Percentiles rank a stretch among this genome's conserved stretches.
Conservation (phyloP, 2,888 invertebrate genomes). For the Apodemia hepburni region DNA sequence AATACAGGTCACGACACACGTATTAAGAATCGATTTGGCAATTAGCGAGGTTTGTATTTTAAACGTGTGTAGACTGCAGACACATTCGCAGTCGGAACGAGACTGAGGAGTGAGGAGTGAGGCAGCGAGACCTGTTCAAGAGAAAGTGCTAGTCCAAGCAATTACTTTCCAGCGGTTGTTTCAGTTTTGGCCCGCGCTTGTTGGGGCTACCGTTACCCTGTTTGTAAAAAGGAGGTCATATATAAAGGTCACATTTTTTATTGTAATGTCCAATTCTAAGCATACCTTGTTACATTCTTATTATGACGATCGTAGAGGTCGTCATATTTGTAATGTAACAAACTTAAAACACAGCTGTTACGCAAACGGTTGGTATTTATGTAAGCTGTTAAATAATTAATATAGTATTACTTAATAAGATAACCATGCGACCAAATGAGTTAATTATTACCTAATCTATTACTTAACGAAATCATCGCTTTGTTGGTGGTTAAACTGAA, state of each 20-base stretch:
- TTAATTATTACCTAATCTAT: slow-evolving; percentile 1
- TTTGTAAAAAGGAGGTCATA: slow-evolving; percentile 28
- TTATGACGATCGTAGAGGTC: neutral
- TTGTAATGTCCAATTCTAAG: neutral
- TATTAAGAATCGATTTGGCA: slow-evolving; percentile 14
- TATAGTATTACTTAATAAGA: slow-evolving; percentile 7
- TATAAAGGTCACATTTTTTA: slow-evolving; percentile 14
- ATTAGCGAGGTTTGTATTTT: neutral
- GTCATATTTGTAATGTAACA: neutral
- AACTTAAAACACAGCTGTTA: slow-evolving; percentile 10
- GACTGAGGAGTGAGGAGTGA: slow-evolving; percentile 38
- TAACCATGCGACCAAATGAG: neutral
- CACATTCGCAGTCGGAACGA: slow-evolving; percentile 38
- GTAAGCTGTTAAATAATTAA: slow-evolving; percentile 12
- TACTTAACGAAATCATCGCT: neutral
- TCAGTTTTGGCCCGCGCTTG: slow-evolving; percentile 43
- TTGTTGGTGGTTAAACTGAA: neutral
- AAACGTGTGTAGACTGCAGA: slow-evolving; percentile 37
- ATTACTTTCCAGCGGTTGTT: slow-evolving; percentile 67
- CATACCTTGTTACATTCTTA: neutral
- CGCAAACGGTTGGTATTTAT: neutral
- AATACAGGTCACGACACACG: slow-evolving; percentile 15
- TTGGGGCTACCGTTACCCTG: slow-evolving; percentile 61
- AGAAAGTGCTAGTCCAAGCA: slow-evolving; percentile 67
- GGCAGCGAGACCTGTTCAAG: slow-evolving; percentile 52